Conservation (phyloP, 2,888 invertebrate species). For the Cephalotes varians region DNA sequence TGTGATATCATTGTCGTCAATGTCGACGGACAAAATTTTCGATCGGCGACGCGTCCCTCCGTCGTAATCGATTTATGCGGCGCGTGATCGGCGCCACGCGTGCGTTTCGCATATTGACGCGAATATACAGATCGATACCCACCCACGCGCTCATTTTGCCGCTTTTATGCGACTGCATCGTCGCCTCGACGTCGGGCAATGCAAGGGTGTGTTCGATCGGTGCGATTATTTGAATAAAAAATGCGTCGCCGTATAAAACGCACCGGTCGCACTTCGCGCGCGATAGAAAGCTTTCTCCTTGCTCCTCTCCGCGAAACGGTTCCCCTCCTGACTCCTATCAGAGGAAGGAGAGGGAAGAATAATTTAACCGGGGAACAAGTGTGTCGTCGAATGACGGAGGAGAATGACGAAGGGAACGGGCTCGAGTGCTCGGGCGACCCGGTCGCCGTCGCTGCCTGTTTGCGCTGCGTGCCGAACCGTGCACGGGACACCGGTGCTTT, state of each 20-base stretch:
- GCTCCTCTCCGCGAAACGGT: constrained; percentile 52
- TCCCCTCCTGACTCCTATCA: not conserved
- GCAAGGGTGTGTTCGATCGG: constrained; percentile 80
- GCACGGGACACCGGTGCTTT: constrained; percentile 52
- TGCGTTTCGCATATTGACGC: constrained; percentile 17
- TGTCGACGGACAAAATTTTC: not conserved
- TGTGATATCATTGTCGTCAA: not conserved
- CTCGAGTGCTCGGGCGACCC: not conserved
- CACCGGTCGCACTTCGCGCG: constrained; percentile 62
- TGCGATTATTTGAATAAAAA: constrained; percentile 80
- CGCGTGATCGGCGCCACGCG: constrained; percentile 44
- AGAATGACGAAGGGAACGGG: constrained; percentile 31
- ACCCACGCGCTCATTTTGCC: constrained; percentile 40
- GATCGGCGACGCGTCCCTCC: not conserved
- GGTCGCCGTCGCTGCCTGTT: constrained; percentile 22
- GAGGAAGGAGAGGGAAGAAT: constrained; percentile 57
- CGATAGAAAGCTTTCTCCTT: constrained; percentile 72
- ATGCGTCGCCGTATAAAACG: constrained; percentile 70
- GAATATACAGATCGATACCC: constrained; percentile 49
- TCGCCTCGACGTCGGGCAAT: constrained; percentile 66
- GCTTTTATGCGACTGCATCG: constrained; percentile 54
- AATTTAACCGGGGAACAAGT: constrained; percentile 71
- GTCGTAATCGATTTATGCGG: constrained; percentile 1
- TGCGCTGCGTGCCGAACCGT: constrained; percentile 65
- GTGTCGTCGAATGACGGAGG: constrained; percentile 72